These are phyloP conservation scores for Bursaphelenchus okinawaensis DNA, from an alignment of 2,888 invertebrate genomes.

Conservation along the genomic window DNA sequence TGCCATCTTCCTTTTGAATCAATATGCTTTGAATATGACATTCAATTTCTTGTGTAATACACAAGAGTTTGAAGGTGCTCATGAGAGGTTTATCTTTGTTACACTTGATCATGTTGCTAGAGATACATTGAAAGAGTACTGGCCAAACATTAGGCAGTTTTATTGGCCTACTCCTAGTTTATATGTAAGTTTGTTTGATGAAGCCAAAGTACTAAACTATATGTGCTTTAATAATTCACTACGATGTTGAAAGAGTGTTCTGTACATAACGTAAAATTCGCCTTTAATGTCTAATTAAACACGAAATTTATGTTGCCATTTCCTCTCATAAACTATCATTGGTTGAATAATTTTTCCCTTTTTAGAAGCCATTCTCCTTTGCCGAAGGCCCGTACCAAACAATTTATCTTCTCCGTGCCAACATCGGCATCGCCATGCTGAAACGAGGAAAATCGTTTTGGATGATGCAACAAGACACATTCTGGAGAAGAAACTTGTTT, in stretches of 20 bases:
- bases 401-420: slow-evolving; percentile 52
- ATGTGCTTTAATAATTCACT: not conserved
- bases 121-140: slow-evolving; percentile 39
- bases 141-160: slow-evolving; percentile 54
- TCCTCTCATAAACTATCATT: no score
- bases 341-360: no score
- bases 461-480: slow-evolving; percentile 56
- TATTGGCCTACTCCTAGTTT: slow-evolving; percentile 56
- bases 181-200: slow-evolving; percentile 42
- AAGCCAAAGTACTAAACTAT: not conserved
- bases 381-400: slow-evolving; percentile 57
- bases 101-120: slow-evolving; percentile 50
- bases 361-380: slow-evolving; percentile 56
- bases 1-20: slow-evolving; percentile 54
- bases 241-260: not conserved
- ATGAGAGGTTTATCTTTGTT: slow-evolving; percentile 52
- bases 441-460: slow-evolving; percentile 53
- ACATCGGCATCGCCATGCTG: slow-evolving; percentile 48
- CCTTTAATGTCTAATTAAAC: slow-evolving; percentile 4
- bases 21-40: slow-evolving; percentile 56
- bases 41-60: slow-evolving; percentile 57
- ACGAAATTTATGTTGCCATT: no score
- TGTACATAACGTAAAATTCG: not conserved
- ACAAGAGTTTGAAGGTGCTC: slow-evolving; percentile 33
- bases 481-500: slow-evolving; percentile 47